These are phyloP conservation scores for Drepanosiphum platanoidis DNA, from an alignment of 2,888 invertebrate genomes.

Conservation along the genomic window DNA sequence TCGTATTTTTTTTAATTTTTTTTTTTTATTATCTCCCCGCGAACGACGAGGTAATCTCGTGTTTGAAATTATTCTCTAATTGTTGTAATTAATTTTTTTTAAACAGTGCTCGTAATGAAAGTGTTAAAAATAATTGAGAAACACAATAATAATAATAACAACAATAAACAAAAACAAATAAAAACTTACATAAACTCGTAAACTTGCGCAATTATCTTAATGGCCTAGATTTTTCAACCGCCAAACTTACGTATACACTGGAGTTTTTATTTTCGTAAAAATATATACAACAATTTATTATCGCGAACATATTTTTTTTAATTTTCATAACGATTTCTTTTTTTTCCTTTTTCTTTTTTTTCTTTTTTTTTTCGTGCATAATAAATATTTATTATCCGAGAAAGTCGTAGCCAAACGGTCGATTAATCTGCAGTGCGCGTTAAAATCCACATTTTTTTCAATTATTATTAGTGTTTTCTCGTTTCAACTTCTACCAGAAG, in stretches of 20 bases:
- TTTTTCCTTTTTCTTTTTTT: no score
- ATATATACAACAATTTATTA: background rate
- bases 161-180: slow-evolving; percentile 28
- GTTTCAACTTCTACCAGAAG: background rate
- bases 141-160: slow-evolving; percentile 2
- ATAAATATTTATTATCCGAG: background rate
- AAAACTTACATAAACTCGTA: slow-evolving; percentile 11
- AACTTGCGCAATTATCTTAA: slow-evolving; percentile 24
- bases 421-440: background rate
- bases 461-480: background rate
- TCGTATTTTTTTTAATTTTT: background rate
- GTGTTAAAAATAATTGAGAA: slow-evolving; percentile 17
- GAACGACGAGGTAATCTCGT: background rate
- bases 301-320: background rate
- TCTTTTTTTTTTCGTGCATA: background rate
- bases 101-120: background rate
- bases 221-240: slow-evolving; percentile 22
- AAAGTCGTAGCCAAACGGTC: background rate
- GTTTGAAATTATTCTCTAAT: background rate
- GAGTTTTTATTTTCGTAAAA: background rate
- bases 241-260: background rate
- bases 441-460: background rate
- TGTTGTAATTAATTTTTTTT: background rate
- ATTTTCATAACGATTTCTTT: background rate
- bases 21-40: background rate